Percentiles rank a stretch among this genome's conserved stretches.
Evolutionary conservation across 2,113 vertebrate genomes (phyloP).

Genomic region (Corvus cornix): DNA sequence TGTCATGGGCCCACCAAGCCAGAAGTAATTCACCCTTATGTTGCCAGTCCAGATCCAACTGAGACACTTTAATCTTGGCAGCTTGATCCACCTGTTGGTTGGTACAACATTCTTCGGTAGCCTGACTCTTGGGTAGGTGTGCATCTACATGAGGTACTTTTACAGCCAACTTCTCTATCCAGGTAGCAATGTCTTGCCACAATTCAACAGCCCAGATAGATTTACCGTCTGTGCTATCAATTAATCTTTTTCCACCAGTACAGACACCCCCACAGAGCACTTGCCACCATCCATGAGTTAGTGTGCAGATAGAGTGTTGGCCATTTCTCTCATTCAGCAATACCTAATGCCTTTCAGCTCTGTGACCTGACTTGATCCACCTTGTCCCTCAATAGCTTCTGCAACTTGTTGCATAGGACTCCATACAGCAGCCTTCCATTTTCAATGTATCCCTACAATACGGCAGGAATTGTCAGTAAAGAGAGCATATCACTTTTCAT

Average conservation of each 20-base stretch:
- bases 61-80: not conserved
- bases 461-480: not conserved
- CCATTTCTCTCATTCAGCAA: not conserved
- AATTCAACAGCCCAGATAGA: not conserved
- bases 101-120: fast-evolving
- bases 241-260: not conserved
- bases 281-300: not conserved
- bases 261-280: not conserved
- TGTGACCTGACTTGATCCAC: not conserved
- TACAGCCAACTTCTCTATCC: not conserved
- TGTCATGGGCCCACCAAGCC: not conserved
- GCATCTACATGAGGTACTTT: not conserved
- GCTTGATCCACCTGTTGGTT: not conserved
- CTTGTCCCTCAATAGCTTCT: not conserved
- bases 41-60: not conserved
- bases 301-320: not conserved
- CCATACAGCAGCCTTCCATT: not conserved
- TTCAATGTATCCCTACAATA: not conserved
- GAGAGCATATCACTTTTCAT: not conserved
- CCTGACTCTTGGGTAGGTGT: not conserved
- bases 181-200: not conserved
- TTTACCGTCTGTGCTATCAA: not conserved
- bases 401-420: not conserved
- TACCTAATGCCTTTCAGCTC: not conserved
- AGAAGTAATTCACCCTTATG: not conserved